Evolutionary conservation across 2,888 invertebrate genomes (phyloP).

Genomic region (Uropetala carovei): DNA sequence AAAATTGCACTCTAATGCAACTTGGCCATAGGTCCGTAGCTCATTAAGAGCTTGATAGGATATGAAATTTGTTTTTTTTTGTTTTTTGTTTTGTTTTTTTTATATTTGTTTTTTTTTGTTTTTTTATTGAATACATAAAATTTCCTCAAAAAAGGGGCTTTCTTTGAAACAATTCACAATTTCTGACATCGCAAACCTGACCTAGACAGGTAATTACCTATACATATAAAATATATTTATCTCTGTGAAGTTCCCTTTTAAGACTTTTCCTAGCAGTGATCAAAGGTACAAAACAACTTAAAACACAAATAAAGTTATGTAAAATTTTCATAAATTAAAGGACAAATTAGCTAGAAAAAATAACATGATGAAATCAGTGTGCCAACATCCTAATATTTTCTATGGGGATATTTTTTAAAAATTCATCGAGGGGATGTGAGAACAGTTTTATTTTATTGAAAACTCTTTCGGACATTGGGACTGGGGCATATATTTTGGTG

Average conservation of each 20-base stretch:
- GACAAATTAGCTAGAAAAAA: constrained; percentile 28
- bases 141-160: constrained; percentile 75
- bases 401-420: background rate
- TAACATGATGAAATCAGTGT: background rate
- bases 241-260: background rate
- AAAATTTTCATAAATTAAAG: background rate
- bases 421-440: background rate
- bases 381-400: background rate
- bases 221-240: background rate
- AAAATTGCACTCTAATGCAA: constrained; percentile 33
- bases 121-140: constrained; percentile 76
- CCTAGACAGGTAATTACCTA: background rate
- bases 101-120: constrained; percentile 74
- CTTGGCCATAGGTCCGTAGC: background rate
- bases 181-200: background rate
- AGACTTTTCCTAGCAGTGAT: too few relatives aligned
- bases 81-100: constrained; percentile 74
- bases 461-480: constrained; percentile 8
- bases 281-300: too few relatives aligned
- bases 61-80: constrained; percentile 72
- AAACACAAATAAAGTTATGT: too few relatives aligned
- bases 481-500: constrained; percentile 53
- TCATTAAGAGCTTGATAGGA: constrained; percentile 70
- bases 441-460: constrained; percentile 39
- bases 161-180: background rate